Base-by-base conservation (phyloP, 2,797 vertebrate genomes). In the Pantherophis vulpinus region DNA sequence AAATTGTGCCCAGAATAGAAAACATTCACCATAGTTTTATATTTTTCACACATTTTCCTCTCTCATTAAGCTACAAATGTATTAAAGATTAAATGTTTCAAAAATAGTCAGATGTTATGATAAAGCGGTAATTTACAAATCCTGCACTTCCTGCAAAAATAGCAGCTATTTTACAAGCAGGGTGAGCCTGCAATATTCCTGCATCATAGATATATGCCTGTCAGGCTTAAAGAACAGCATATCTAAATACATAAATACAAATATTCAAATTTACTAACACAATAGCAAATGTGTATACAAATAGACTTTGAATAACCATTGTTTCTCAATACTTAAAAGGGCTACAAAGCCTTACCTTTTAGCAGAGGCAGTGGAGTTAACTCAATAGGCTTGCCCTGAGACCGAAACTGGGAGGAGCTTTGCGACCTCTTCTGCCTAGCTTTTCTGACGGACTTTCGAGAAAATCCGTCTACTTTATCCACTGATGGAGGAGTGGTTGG, bases 401-500 rank as follows among this genome's bases (percentile, higher is more conserved):
- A 99, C 98, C 99, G 98, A 97, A 99, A 99, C 98, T 99, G 99
- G 95, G 99, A 99, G 97, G 99, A 99, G 96, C 99, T 99, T 98
- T 99, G 99, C 89, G 99, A 99, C 97, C 99, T 99, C 98, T 99
- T 99, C 99, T 99, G 99, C 98, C 99, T 99, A 97, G 99, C 98
- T 98, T 99, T 99, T 98, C 99, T 98, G 98, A 99, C 99, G 98
- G 99, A 99, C 98, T 99, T 99, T 98, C 99, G 98, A 97, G 99
- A 99, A 98, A 99, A 99, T 98, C 99, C 99, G 98, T 99, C 99
- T 98, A 99, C 99, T 99, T 99, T 99, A 99, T 99, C 99, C 98
- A 99, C 99, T 98, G 99, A 99, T 98, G 99, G 99, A 98, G 99
- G 98, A 97, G 99, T 99, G 98, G 99, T 99, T 98, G 99, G 99